Base-by-base conservation (phyloP, 2,888 invertebrate species). In the Amphipoea oculea region DNA sequence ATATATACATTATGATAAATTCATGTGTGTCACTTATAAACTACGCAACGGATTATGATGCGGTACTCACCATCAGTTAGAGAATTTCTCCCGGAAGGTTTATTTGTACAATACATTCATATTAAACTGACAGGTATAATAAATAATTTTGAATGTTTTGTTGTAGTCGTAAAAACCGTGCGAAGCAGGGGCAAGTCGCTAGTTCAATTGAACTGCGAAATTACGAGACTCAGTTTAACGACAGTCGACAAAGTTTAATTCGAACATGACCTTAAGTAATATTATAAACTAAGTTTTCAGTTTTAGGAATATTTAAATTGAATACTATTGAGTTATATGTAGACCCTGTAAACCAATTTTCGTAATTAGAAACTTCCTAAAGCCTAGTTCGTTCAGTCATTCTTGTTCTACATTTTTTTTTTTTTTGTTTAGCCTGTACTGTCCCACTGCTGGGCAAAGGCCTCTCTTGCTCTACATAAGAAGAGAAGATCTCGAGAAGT, bases 191-290 rank as follows among this genome's bases (percentile, higher is more conserved):
- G 20, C 36, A 63, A 54, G 36, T 23, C 57, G 23, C 29, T 62
- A 70, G 14, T 60, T 17, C 23, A 17, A 3, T 11, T 40, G n/a
- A 36, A 62, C 65, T 54, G 54, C 14, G 0, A 42, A 36, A 62
- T 78, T 65, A 65, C n/a, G 0, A 42, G 29, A 51, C 3, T 29
- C 29, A 29, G 23, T 45, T 57, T 36, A 29, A 57, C 45, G 12
- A n/a, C 5, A 23, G 45, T 76, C n/a, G 45, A 14, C 20, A 29
- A 54, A 75, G 23, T 70, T 70, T 70, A 70, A 70, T 73, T 73
- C 71, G 45, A 14, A 45, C 36, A 23, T 5, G 23, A 45, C 14
- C 29, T 23, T 36, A 36, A 14, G 11, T 71, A 12, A 9, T n/a
- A n/a, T n/a, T n/a, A n/a, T 6, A 11, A 45, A 73, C 36, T 40